phyloP scores from a whole-genome alignment of 2,888 invertebrate species.

The Lasius fuliginosus region DNA sequence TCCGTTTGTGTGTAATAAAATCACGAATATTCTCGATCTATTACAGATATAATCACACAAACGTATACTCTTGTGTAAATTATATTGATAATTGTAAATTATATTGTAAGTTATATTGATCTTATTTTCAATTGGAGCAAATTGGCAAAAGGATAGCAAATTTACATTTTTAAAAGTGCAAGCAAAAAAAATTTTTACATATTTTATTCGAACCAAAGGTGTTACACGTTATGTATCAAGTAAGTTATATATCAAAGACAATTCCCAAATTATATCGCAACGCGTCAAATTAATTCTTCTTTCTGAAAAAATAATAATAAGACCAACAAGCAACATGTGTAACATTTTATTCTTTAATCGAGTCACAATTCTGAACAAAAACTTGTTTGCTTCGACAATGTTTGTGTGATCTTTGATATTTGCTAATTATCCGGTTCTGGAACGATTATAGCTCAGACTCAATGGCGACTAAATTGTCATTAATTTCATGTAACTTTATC shows the following conservation, averaged over 20 bases:
- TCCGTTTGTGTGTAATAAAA: not conserved
- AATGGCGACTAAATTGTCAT: not conserved
- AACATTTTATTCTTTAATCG: not conserved
- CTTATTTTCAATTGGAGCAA: not conserved
- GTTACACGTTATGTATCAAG: not conserved
- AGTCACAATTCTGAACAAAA: not conserved
- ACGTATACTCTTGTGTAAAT: not conserved
- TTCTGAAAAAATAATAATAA: not conserved
- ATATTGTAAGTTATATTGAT: not conserved
- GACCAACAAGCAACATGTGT: not conserved
- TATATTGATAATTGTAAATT: no score
- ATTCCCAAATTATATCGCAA: not conserved
- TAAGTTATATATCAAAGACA: not conserved
- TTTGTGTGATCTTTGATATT: conserved; percentile 35
- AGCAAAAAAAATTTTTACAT: not conserved
- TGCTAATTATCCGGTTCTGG: not conserved
- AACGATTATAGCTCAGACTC: not conserved
- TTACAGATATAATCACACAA: not conserved
- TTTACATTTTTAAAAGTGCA: not conserved
- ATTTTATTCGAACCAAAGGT: not conserved
- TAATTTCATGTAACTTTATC: not conserved
- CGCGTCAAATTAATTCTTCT: not conserved
- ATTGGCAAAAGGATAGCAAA: not conserved
- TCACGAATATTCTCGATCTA: not conserved
- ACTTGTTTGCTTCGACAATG: conserved; percentile 19